Percentiles rank a stretch among this genome's conserved stretches.
Evolutionary conservation across 2,797 vertebrate genomes (phyloP).

Genomic region (Tokudaia muenninki): DNA sequence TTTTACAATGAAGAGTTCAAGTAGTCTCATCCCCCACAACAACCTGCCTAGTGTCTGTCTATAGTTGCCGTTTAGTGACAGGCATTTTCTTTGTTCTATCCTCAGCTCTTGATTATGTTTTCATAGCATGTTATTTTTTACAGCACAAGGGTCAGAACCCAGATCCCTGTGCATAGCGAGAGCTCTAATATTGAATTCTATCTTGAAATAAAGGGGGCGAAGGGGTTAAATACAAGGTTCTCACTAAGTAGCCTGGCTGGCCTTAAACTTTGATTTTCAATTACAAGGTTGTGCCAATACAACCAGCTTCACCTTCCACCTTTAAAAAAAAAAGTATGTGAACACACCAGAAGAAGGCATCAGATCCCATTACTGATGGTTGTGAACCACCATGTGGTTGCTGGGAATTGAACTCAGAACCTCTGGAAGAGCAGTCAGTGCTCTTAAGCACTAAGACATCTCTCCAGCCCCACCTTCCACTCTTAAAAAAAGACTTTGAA

Average conservation of each 20-base stretch:
- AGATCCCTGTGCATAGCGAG: background rate
- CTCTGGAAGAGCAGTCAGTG: too few species aligned
- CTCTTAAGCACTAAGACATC: too few species aligned
- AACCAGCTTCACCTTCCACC: background rate
- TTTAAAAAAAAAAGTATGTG: too few species aligned
- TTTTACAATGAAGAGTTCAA: background rate
- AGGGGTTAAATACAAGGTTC: background rate
- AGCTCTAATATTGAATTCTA: background rate
- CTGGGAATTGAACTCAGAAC: too few species aligned
- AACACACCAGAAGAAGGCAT: too few species aligned
- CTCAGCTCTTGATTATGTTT: slow-evolving; percentile 27
- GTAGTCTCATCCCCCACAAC: background rate
- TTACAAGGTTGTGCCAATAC: background rate
- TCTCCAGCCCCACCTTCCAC: background rate
- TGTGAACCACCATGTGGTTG: too few species aligned
- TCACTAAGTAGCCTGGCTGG: background rate
- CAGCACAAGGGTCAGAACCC: background rate
- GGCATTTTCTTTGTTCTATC: background rate
- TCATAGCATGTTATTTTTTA: background rate
- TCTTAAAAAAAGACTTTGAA: background rate
- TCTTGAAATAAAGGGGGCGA: background rate
- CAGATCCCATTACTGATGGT: too few species aligned
- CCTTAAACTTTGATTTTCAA: background rate
- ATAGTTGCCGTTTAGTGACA: background rate
- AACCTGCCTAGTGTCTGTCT: background rate